Evolutionary conservation across 2,797 vertebrate genomes (phyloP).

Genomic region (Pitangus sulphuratus): DNA sequence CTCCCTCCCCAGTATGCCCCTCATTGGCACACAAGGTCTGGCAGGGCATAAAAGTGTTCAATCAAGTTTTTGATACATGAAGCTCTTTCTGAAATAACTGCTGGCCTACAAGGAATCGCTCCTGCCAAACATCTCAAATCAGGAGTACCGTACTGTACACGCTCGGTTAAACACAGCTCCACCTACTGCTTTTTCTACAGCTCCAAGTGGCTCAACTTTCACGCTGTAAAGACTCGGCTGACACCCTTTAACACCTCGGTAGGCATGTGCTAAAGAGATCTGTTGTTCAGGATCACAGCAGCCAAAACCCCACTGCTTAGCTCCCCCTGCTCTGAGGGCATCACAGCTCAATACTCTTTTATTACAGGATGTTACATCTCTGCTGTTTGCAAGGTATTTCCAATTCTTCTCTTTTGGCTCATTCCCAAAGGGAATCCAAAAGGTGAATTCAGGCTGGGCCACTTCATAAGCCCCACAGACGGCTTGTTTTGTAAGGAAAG

Average conservation of each 20-base stretch:
- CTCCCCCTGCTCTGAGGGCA: background rate
- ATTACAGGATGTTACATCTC: background rate
- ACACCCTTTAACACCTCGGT: background rate
- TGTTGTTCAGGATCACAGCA: background rate
- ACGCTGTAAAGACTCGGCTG: background rate
- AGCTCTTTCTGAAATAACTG: background rate
- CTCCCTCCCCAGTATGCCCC: background rate
- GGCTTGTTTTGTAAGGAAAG: background rate
- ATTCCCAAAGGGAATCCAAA: background rate
- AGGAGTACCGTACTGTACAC: background rate
- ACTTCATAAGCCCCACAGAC: background rate
- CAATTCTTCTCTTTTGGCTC: background rate
- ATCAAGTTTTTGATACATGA: background rate
- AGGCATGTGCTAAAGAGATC: background rate
- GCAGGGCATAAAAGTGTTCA: background rate
- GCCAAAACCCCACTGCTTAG: accelerated
- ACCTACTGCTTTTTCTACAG: background rate
- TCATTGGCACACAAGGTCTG: background rate
- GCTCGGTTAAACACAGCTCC: background rate
- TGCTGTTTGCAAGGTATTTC: background rate
- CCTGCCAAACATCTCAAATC: background rate
- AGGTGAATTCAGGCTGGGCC: background rate
- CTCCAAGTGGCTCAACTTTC: background rate
- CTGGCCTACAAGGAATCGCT: background rate
- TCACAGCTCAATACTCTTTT: background rate